Conservation (phyloP, 2,113 vertebrate species). For the Rhadina sibilatrix region DNA sequence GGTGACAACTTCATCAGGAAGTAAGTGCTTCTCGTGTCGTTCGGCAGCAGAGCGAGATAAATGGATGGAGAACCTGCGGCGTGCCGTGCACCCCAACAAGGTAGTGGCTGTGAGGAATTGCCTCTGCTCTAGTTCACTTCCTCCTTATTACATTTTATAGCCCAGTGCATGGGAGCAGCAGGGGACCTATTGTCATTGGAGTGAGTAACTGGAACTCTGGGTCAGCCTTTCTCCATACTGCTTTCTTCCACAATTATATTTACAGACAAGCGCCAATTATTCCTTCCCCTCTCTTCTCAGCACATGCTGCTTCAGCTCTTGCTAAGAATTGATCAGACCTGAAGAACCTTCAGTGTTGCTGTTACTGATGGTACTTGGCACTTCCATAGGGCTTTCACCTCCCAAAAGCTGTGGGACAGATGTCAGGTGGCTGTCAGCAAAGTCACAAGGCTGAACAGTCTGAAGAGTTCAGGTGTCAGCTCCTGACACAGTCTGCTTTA, state of each 20-base stretch:
- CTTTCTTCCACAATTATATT: constrained; percentile 53
- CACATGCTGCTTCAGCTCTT: background rate
- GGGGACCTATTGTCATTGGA: constrained; percentile 8
- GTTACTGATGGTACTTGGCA: background rate
- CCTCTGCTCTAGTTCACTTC: background rate
- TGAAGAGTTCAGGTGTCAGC: background rate
- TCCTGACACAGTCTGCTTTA: background rate
- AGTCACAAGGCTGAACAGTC: background rate
- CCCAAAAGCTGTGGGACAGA: background rate
- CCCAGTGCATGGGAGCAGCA: constrained; percentile 35
- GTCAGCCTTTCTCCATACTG: constrained; percentile 29
- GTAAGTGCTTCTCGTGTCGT: constrained; percentile 97
- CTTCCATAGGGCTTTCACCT: background rate
- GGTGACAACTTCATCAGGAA: constrained; percentile 96
- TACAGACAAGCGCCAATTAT: constrained; percentile 48
- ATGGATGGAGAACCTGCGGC: constrained; percentile 99
- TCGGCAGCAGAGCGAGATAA: constrained; percentile 97
- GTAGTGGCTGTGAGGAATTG: constrained; percentile 66
- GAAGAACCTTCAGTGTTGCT: background rate
- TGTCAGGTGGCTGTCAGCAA: background rate
- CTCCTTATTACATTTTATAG: constrained; percentile 19
- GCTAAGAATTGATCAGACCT: constrained; percentile 4
- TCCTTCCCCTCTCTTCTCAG: constrained; percentile 1
- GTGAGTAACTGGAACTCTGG: constrained; percentile 7
- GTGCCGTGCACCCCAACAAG: constrained; percentile 98